A percentile compares a stretch with the other conserved stretches of the same genome.
These are phyloP conservation scores for Salticus scenicus DNA, from an alignment of 2,888 invertebrate species.

Conservation along the genomic window DNA sequence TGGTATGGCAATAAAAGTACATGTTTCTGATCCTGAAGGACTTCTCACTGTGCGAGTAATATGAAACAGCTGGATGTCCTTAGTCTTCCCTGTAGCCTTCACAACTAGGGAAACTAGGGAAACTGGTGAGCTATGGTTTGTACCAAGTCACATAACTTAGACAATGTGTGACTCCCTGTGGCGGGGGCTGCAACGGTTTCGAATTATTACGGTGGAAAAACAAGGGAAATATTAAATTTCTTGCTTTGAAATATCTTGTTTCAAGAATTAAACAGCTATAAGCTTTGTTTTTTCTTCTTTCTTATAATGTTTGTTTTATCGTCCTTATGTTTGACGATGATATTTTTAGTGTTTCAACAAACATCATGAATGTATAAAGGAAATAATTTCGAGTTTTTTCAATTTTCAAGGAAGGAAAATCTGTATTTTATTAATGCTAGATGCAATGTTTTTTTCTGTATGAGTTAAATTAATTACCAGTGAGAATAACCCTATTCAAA, in stretches of 20 bases:
- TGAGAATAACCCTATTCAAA: too few relatives aligned
- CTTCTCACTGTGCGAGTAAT: constrained; percentile 49
- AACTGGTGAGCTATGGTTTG: constrained; percentile 27
- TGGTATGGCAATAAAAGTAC: constrained; percentile 5
- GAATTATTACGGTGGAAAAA: neutral
- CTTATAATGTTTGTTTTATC: neutral
- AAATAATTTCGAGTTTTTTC: too few relatives aligned
- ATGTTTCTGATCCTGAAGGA: constrained; percentile 5
- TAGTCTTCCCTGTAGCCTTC: neutral
- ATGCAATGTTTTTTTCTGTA: too few relatives aligned
- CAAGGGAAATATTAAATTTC: constrained; percentile 3
- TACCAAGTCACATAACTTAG: constrained; percentile 31
- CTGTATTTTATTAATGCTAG: too few relatives aligned
- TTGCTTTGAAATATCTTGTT: neutral
- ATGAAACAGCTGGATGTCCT: constrained; percentile 44
- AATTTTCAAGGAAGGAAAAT: too few relatives aligned
- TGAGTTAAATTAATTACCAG: too few relatives aligned
- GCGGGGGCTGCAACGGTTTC: neutral
- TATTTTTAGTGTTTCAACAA: too few relatives aligned
- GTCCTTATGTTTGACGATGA: too few relatives aligned
- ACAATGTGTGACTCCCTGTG: constrained; percentile 1
- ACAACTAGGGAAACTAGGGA: neutral
- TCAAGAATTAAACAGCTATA: neutral
- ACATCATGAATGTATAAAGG: too few relatives aligned
- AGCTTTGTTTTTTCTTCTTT: too few relatives aligned